Evolutionary conservation across 2,113 vertebrate genomes (phyloP).

Genomic region (Macrotis lagotis): DNA sequence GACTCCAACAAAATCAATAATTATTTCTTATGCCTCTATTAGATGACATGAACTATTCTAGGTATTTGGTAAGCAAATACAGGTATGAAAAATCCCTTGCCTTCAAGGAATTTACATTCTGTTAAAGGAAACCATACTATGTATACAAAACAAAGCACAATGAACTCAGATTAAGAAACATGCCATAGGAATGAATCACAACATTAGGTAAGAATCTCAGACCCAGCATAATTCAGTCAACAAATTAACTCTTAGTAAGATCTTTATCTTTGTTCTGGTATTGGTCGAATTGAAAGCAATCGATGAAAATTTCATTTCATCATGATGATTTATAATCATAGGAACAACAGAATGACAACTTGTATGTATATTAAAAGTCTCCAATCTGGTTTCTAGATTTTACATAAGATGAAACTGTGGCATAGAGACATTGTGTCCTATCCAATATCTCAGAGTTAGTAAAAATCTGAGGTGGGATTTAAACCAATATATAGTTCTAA

Average conservation of each 20-base stretch:
- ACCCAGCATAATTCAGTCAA: not conserved
- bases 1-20: not conserved
- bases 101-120: not conserved
- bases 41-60: not conserved
- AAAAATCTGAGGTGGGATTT: not conserved
- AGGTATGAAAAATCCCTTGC: not conserved
- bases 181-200: not conserved
- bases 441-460: not conserved
- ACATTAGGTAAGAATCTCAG: not conserved
- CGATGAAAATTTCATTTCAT: too few relatives aligned
- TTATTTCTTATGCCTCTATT: not conserved
- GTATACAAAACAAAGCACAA: not conserved
- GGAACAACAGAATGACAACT: not conserved
- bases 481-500: not conserved
- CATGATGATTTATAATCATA: too few relatives aligned
- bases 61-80: not conserved
- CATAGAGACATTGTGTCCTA: not conserved
- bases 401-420: not conserved
- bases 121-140: not conserved
- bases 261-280: not conserved
- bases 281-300: not conserved
- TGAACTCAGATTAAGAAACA: not conserved
- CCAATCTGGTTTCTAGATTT: not conserved
- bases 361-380: not conserved
- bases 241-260: not conserved